Evolutionary conservation across 2,113 vertebrate species (phyloP), one percentile per base, ranked within the genome.

Genomic region (human): DNA sequence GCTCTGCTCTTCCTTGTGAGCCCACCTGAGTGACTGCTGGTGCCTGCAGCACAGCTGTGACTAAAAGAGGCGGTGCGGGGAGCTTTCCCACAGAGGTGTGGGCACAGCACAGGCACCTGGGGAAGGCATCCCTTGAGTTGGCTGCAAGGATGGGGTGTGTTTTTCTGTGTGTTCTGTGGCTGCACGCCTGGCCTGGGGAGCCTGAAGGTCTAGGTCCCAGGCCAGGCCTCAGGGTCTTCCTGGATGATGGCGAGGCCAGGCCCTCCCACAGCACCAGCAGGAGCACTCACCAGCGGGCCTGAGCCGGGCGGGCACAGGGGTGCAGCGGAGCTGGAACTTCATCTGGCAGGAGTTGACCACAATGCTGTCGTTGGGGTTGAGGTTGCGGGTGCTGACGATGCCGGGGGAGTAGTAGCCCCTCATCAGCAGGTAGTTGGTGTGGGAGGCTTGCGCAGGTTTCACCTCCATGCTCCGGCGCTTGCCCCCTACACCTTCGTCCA

Each of bases 361-460:
- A 0, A 99, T 99, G 97, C 98, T 99, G 94, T 99, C 99, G 0
- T 97, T 99, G 98, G 99, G 99, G 97, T 98, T 99, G 87, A 99
- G 98, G 97, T 99, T 99, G n/a, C 99, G 99, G 0, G 98, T 97
- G 98, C 99, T 99, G 90, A 99, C 98, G 0, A 99, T 99, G 50
- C 99, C 99, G 0, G 99, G 99, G 20, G 98, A 98, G 5, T 98
- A 99, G 98, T 98, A 99, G 48, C 99, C 99, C 32, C 98, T 98
- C 99, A 99, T 99, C 96, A 99, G 99, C 94, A 99, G 98, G 98
- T 99, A 99, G 97, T 99, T 99, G 86, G 99, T 99, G 98, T 99
- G 99, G 1, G 99, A 99, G 0, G 99, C 99, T 83, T 99, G 99
- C 20, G 98, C 99, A 27, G 99, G 98, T 59, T 99, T 99, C 93